A percentile compares a stretch with the other conserved stretches of the same genome.
Evolutionary conservation across 1,140 invertebrate species (phyloP).

Genomic region (Conus betulinus): DNA sequence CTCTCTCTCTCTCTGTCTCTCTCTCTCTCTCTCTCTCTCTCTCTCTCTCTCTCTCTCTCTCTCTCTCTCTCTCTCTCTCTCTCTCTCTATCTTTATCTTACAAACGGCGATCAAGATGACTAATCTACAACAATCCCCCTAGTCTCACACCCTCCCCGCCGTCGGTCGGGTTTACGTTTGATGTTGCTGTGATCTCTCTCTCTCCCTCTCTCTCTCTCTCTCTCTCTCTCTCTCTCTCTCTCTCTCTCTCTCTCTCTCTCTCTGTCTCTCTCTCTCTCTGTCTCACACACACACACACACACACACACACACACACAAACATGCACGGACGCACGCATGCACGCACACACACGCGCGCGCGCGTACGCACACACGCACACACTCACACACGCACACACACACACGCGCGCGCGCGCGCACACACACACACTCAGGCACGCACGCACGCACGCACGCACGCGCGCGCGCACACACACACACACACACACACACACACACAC

Average conservation of each 20-base stretch:
- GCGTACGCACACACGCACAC: slow-evolving; percentile 16
- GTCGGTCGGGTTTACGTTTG: too few species aligned
- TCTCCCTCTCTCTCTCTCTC: not conserved
- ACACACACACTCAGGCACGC: not conserved
- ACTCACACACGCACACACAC: slow-evolving; percentile 28
- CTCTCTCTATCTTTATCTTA: too few species aligned
- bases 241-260: not conserved
- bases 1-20: not conserved
- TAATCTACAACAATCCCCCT: too few species aligned
- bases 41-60: not conserved
- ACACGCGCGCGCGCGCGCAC: not conserved
- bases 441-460: not conserved
- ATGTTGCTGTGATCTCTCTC: too few species aligned
- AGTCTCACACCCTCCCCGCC: too few species aligned
- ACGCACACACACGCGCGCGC: not conserved
- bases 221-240: not conserved
- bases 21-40: too few species aligned
- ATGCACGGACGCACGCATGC: not conserved
- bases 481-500: not conserved
- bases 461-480: not conserved
- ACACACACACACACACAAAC: not conserved
- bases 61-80: not conserved
- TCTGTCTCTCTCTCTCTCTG: not conserved
- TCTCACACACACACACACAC: not conserved
- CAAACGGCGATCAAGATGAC: too few species aligned